These are phyloP conservation scores for Holothuria leucospilota DNA, from an alignment of 53 echinoderm and acorn worm genomes.

Conservation along the genomic window DNA sequence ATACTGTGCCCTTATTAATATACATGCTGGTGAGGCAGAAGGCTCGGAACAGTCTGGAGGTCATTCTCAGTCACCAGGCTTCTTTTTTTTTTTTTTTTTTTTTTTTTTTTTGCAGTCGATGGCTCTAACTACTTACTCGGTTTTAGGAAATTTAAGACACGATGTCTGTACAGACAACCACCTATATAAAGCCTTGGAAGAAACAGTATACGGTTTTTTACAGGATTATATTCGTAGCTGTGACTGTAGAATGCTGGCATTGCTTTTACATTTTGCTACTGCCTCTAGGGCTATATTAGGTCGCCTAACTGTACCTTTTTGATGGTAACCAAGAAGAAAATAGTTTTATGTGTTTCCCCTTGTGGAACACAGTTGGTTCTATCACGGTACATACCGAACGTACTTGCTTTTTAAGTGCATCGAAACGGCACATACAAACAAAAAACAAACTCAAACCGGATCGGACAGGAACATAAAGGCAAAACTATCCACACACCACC, in stretches of 20 bases:
- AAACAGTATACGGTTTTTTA: not conserved
- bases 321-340: too few species aligned
- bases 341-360: too few species aligned
- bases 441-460: too few species aligned
- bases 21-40: not conserved
- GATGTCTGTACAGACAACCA: not conserved
- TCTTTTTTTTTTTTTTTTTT: not conserved
- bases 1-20: slow-evolving; percentile 1
- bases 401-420: too few species aligned
- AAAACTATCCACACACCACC: too few species aligned
- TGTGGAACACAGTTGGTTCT: too few species aligned
- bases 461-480: too few species aligned
- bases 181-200: too few species aligned
- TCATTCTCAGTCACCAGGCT: not conserved
- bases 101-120: not conserved
- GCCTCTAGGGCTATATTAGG: not conserved
- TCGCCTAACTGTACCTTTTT: too few species aligned
- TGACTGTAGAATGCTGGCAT: not conserved
- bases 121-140: not conserved
- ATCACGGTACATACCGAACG: too few species aligned
- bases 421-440: too few species aligned
- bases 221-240: slow-evolving; percentile 12
- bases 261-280: not conserved
- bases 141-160: not conserved
- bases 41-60: slow-evolving; percentile 13